A percentile compares a stretch with the other conserved stretches of the same genome.
These are phyloP conservation scores for Trachelus tabidus DNA, from an alignment of 2,888 invertebrate genomes.

Conservation along the genomic window DNA sequence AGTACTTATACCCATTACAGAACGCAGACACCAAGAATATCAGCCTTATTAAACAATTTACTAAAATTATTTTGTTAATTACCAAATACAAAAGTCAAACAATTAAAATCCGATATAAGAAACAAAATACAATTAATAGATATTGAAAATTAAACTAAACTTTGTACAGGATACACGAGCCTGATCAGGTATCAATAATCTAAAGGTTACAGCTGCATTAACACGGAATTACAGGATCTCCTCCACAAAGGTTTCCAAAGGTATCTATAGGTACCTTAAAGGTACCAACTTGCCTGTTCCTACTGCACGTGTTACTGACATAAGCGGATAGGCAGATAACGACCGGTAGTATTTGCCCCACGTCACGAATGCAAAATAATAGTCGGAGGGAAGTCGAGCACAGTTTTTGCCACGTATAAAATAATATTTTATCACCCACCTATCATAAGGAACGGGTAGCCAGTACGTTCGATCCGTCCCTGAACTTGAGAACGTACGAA, in stretches of 20 bases:
- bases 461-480: neutral
- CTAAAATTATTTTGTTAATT: neutral
- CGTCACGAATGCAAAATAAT: neutral
- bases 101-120: neutral
- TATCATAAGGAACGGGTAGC: neutral
- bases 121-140: too few species aligned
- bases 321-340: neutral
- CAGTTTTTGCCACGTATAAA: neutral
- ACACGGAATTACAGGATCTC: neutral
- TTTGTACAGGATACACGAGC: too few species aligned
- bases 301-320: neutral
- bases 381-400: neutral
- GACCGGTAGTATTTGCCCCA: neutral
- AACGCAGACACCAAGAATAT: neutral
- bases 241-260: neutral
- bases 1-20: neutral
- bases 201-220: too few species aligned
- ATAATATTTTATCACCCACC: neutral
- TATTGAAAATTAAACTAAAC: too few species aligned
- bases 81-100: neutral
- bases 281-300: neutral
- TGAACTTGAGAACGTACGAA: conserved; percentile 1
- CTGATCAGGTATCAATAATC: neutral
- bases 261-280: neutral
- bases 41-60: neutral